Evolutionary conservation across 1,140 invertebrate genomes (phyloP), one percentile per base, ranked within the genome.

Genomic region (Harpegnathos saltator): DNA sequence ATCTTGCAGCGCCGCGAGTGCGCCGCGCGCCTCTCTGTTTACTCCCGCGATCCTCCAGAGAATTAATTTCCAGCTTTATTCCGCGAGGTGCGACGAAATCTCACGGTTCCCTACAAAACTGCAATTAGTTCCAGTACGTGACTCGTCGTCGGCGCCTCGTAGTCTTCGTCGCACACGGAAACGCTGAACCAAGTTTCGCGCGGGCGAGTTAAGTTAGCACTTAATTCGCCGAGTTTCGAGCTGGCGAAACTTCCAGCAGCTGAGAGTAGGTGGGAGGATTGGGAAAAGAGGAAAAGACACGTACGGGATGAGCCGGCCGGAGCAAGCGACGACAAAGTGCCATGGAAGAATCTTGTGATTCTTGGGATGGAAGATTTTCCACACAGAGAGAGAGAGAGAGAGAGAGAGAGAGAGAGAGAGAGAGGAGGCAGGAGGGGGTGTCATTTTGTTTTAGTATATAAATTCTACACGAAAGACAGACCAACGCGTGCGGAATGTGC

Each of bases 51-150:
- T 78, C 52, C 63, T 44, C 38, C 29, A 24, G 62, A 78, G 75
- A 78, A 78, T 78, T 78, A 78, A 78, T 78, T 78, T 78, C 52
- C 22, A 69, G 75, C 75, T 69, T 62, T 72, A 56, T 74, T 44
- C 38, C 59, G 54, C 59, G 84, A 33, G 56, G 50, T 50, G 54
- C 44, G 54, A 71, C 54, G 59, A 74, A 73, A 69, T 73, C 84
- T 54, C 80, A 58, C 54, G 14, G 29, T 52, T 52, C 77, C 63
- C 72, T 85, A 86, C 85, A 89, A 89, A 89, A 89, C 82, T 86
- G 88, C 86, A 88, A 88, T 89, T 88, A 89, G 84, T 88, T 88
- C 74, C 73, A 87, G 74, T 88, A 85, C 87, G 87, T 88, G 87
- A 89, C 86, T 89, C 69, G 86, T 85, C 72, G 77, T 17, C 52